Evolutionary conservation across 2,113 vertebrate species (phyloP), one percentile per base, ranked within the genome.

Genomic region (Vulpes ferrilata): DNA sequence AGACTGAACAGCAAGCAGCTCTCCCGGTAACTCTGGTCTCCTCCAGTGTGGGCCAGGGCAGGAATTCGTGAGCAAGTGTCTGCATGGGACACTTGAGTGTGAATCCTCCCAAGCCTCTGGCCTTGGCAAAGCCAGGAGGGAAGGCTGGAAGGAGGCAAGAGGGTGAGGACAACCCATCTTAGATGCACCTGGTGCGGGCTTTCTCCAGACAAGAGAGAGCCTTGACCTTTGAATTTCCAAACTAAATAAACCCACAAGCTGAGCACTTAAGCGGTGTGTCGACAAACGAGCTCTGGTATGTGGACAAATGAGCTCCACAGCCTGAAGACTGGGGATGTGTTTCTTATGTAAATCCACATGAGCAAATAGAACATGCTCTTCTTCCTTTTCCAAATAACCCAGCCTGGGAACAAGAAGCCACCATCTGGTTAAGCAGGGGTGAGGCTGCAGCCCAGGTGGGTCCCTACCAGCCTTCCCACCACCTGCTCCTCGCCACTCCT

Each of bases 331-430:
- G 60, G 82, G 27, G 48, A 30, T 27, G 20, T n/a, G 30, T 86
- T 92, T 92, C 57, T 92, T 60, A 48, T 32, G 60, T 67, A 64
- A 84, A 89, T 55, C 84, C 64, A 81, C 16, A 19, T 16, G 62
- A 95, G 86, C 74, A 48, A 90, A 86, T 5, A 32, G 19, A 60
- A n/a, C 53, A 65, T 5, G 79, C 20, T 95, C 92, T 89, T 85
- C 10, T 74, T 89, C 65, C 69, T 59, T 76, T 79, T 48, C 60
- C 27, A 38, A 94, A 65, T 81, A 35, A 92, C 43, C 59, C 55
- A 62, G 64, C 55, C 20, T 64, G 53, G 91, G 27, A 53, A 76
- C 13, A 35, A 81, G 80, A 89, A 43, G n/a, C 20, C 4, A 0
- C 38, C 25, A 19, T 35, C 30, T 59, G 57, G 25, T 25, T 67